Evolutionary conservation across 2,797 vertebrate species (phyloP).

Genomic region (Acridotheres tristis): DNA sequence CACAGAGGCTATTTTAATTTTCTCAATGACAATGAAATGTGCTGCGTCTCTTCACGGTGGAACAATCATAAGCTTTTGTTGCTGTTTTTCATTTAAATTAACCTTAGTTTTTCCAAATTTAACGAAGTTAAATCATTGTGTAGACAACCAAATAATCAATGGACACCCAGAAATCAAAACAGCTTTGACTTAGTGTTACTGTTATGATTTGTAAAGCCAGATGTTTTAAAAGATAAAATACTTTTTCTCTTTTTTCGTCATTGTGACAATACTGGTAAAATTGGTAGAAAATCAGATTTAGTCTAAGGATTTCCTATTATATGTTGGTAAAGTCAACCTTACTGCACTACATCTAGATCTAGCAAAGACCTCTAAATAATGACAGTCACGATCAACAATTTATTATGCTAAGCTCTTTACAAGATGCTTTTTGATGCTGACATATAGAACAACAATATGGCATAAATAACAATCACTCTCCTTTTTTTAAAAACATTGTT

Average conservation of each 20-base stretch:
- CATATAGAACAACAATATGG: slow-evolving; percentile 71
- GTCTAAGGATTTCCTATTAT: slow-evolving; percentile 19
- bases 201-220: neutral
- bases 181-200: neutral
- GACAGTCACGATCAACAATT: slow-evolving; percentile 68
- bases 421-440: slow-evolving; percentile 76
- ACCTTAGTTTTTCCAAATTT: neutral
- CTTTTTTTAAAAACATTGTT: slow-evolving; percentile 69
- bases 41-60: rapidly evolving
- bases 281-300: neutral
- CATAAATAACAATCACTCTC: slow-evolving; percentile 74
- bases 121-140: slow-evolving; percentile 1
- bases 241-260: neutral
- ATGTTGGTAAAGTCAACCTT: slow-evolving; percentile 41
- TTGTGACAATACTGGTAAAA: neutral
- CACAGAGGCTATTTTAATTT: slow-evolving; percentile 30
- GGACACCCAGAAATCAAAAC: neutral
- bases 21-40: slow-evolving; percentile 7
- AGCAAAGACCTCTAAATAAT: slow-evolving; percentile 62
- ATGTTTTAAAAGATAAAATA: neutral
- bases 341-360: slow-evolving; percentile 54
- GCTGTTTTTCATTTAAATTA: slow-evolving; percentile 1
- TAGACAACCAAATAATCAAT: neutral
- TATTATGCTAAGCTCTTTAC: slow-evolving; percentile 71
- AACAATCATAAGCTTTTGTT: slow-evolving; percentile 22